These are phyloP conservation scores for Takifugu bimaculatus DNA, from an alignment of 2,113 vertebrate genomes.

Conservation along the genomic window DNA sequence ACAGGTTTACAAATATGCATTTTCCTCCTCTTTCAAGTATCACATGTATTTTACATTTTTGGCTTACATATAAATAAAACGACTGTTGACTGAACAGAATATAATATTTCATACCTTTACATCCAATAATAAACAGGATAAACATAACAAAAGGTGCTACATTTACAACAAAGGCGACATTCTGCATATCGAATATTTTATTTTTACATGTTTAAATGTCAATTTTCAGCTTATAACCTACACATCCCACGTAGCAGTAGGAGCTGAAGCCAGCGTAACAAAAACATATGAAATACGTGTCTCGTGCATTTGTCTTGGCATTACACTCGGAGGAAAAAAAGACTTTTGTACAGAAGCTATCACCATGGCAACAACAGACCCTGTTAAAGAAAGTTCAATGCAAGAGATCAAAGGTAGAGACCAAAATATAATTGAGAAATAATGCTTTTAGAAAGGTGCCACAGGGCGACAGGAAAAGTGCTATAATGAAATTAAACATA, in stretches of 20 bases:
- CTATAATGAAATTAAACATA: slow-evolving; percentile 14
- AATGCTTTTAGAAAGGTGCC: background rate
- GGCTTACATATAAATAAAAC: slow-evolving; percentile 55
- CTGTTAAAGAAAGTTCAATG: background rate
- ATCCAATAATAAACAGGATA: slow-evolving; percentile 33
- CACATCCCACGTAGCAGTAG: background rate
- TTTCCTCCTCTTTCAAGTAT: slow-evolving; percentile 53
- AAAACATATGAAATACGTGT: slow-evolving; percentile 7
- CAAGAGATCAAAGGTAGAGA: slow-evolving; percentile 2
- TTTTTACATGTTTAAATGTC: slow-evolving; percentile 14
- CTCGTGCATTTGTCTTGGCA: slow-evolving; percentile 49
- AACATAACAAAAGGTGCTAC: slow-evolving; percentile 3
- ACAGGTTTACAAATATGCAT: slow-evolving; percentile 43
- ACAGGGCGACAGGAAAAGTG: slow-evolving; percentile 4
- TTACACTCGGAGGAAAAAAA: slow-evolving; percentile 18
- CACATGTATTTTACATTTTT: slow-evolving; percentile 53
- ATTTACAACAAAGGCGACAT: slow-evolving; percentile 59
- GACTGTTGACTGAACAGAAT: slow-evolving; percentile 31
- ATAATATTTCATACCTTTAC: slow-evolving; percentile 38
- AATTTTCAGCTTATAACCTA: slow-evolving; percentile 17
- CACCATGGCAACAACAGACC: slow-evolving; percentile 40
- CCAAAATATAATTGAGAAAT: background rate
- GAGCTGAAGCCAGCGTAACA: slow-evolving; percentile 3
- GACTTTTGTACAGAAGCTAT: slow-evolving; percentile 21
- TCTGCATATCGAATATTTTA: slow-evolving; percentile 4